These are phyloP conservation scores for Platysteira castanea DNA, from an alignment of 2,113 vertebrate species.

Conservation along the genomic window DNA sequence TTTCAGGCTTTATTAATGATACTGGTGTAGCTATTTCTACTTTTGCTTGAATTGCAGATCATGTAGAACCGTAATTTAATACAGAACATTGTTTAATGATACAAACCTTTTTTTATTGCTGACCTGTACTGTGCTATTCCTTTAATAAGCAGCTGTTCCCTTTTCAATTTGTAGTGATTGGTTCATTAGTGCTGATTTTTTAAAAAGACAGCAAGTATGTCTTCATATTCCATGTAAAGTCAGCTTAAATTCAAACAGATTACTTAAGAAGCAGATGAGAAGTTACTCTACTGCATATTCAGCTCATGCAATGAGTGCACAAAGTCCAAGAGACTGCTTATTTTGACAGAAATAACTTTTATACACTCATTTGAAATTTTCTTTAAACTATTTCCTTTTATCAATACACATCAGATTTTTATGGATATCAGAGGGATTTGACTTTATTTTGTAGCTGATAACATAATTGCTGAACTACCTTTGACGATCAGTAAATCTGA, in stretches of 20 bases:
- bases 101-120: not conserved
- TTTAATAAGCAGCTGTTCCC: not conserved
- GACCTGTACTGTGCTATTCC: not conserved
- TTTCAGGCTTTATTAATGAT: slow-evolving; percentile 4
- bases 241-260: not conserved
- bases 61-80: not conserved
- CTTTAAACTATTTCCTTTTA: not conserved
- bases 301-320: not conserved
- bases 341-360: not conserved
- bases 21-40: not conserved
- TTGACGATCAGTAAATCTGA: not conserved
- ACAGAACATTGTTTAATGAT: not conserved
- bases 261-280: not conserved
- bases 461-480: slow-evolving; percentile 14
- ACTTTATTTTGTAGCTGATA: slow-evolving; percentile 35
- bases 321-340: slow-evolving; percentile 8
- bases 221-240: not conserved
- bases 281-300: not conserved
- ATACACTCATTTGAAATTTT: not conserved
- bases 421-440: slow-evolving; percentile 10
- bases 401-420: slow-evolving; percentile 2
- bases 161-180: not conserved
- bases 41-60: not conserved
- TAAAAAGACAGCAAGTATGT: not conserved
- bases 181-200: not conserved